Percentiles rank a stretch among this genome's conserved stretches.
These are phyloP conservation scores for Hymenopus coronatus DNA, from an alignment of 2,888 invertebrate genomes.

Conservation along the genomic window DNA sequence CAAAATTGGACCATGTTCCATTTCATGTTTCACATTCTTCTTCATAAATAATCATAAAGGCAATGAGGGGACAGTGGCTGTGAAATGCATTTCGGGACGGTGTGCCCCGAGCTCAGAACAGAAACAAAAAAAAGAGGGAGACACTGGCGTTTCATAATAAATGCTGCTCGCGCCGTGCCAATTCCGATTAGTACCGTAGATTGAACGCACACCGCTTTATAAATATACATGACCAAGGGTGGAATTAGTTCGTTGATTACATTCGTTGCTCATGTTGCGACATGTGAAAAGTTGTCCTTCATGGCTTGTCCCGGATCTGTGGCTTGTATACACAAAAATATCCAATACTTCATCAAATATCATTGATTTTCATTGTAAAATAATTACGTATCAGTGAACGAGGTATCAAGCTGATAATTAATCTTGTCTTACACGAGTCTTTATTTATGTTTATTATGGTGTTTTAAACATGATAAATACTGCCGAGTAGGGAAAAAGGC, in stretches of 20 bases:
- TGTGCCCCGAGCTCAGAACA: background rate
- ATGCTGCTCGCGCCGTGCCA: background rate
- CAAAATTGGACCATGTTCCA: conserved; percentile 4
- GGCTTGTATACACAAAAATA: background rate
- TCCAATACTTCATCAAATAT: too few species aligned
- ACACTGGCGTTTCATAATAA: background rate
- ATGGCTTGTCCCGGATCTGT: background rate
- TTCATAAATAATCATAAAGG: conserved; percentile 11
- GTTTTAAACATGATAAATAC: too few species aligned
- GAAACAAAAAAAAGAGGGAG: background rate
- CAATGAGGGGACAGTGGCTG: background rate
- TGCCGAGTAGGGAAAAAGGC: too few species aligned
- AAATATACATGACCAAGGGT: background rate
- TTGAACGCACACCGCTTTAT: background rate
- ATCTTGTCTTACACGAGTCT: too few species aligned
- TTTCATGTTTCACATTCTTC: conserved; percentile 14
- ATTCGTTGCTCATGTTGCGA: background rate
- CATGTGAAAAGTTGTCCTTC: background rate
- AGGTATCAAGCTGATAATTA: too few species aligned
- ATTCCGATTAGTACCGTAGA: background rate
- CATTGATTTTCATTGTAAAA: too few species aligned
- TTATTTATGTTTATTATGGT: too few species aligned
- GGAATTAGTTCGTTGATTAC: background rate
- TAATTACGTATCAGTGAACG: too few species aligned
- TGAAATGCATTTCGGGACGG: background rate